These are phyloP conservation scores for Pseudanteris insignis DNA, from an alignment of 2,888 invertebrate species.

Conservation along the genomic window DNA sequence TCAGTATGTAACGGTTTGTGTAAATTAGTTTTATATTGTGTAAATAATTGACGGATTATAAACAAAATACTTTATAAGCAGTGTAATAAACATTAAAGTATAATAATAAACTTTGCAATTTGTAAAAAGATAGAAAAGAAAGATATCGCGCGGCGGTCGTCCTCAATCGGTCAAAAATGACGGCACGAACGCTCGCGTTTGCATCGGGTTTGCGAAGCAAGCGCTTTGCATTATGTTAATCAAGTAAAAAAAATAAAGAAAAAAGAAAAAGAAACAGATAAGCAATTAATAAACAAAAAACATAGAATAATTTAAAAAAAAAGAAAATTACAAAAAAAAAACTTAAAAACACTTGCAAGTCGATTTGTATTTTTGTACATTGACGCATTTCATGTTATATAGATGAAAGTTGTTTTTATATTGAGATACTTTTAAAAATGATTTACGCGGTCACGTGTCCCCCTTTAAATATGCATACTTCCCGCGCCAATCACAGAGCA, in stretches of 20 bases:
- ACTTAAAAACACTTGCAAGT: constrained; percentile 37
- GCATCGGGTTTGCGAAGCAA: constrained; percentile 8
- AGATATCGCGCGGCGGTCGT: constrained; percentile 2
- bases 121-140: constrained; percentile 15
- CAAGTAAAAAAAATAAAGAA: constrained; percentile 17
- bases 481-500: constrained; percentile 42
- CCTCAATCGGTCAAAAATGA: constrained; percentile 9
- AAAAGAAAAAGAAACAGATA: no score
- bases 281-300: constrained; percentile 12
- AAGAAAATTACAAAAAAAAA: constrained; percentile 17
- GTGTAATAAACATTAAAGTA: constrained; percentile 8
- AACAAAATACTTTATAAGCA: constrained; percentile 25
- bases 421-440: constrained; percentile 37
- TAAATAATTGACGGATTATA: constrained; percentile 35
- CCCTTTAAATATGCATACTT: constrained; percentile 30
- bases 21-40: constrained; percentile 38
- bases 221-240: constrained; percentile 29
- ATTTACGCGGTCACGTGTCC: constrained; percentile 34
- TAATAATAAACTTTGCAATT: constrained; percentile 14
- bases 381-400: constrained; percentile 44
- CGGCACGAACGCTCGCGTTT: constrained; percentile 2
- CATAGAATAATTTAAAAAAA: background rate
- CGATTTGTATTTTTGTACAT: constrained; percentile 47
- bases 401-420: constrained; percentile 42
- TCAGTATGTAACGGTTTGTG: constrained; percentile 23